Base-by-base conservation (phyloP, 2,888 invertebrate species). In the Hipparchia sbordonii region DNA sequence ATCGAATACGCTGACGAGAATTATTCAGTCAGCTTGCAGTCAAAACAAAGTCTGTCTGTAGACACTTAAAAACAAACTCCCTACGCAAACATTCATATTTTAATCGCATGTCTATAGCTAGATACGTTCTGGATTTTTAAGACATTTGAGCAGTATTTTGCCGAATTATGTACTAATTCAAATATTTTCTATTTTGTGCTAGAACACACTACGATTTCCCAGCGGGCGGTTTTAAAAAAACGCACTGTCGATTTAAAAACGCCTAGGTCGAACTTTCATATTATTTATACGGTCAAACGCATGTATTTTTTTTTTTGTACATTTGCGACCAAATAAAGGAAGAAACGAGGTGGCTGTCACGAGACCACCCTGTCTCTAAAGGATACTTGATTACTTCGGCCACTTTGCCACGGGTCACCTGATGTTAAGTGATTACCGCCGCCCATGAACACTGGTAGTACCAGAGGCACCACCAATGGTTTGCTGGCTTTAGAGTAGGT, bases 41-140 rank as follows among this genome's bases (percentile, higher is more conserved):
- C 52, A 12, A 52, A 52, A 52, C 13, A 8, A 13, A 57, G 57
- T 13, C 23, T 65, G 72, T 74, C 71, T 67, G 70, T 62, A 73
- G 71, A 76, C 69, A 72, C 57, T 57, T 74, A 79, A 82, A 62
- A 70, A 76, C 63, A 78, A 66, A 71, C 66, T 61, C 65, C 72
- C 75, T 77, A 76, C 68, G 67, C 57, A 61, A 69, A 76, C 57
- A 54, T 61, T 69, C 33, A 52, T 66, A 71, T 68, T 61, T 1
- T 61, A 59, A 72, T 59, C 33, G 6, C 48, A 48, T 56, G 33
- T 68, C 60, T 73, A 61, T 59, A 73, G 59, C 63, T 62, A 67
- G 46, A 66, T 45, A 72, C 13, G 23, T 67, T 59, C 63, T 23
- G 23, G 23, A 23, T 23, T 71, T 73, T 68, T n/a, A n/a, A n/a